These are phyloP conservation scores for Lepidurus packardi DNA, from an alignment of 1,140 invertebrate species.

Conservation along the genomic window DNA sequence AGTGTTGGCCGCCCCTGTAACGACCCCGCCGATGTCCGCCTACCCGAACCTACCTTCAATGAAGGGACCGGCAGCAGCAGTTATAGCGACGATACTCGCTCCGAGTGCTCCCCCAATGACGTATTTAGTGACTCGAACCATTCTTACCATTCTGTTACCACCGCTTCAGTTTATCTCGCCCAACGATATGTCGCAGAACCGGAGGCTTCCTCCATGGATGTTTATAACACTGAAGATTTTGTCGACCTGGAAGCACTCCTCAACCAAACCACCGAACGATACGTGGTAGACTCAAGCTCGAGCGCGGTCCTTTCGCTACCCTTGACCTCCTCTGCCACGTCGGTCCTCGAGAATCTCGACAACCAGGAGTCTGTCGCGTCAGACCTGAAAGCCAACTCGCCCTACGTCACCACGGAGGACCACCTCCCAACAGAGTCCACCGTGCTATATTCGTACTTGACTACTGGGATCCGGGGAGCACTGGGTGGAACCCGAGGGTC, in stretches of 20 bases:
- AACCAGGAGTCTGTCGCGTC: conserved; percentile 26
- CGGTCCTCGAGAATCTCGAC: conserved; percentile 32
- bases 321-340: conserved; percentile 27
- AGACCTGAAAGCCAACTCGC: not conserved
- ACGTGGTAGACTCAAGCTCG: conserved; percentile 39
- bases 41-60: not conserved
- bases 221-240: conserved; percentile 44
- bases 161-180: not conserved
- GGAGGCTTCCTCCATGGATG: conserved; percentile 26
- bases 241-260: conserved; percentile 49
- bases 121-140: conserved; percentile 26
- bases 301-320: conserved; percentile 20
- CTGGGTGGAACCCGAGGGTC: not conserved
- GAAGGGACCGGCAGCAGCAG: not conserved
- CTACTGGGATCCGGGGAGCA: conserved; percentile 25
- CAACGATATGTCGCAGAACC: not conserved
- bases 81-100: not conserved
- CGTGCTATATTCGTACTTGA: conserved; percentile 32
- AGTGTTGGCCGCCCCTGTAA: not conserved
- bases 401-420: not conserved
- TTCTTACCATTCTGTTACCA: not conserved
- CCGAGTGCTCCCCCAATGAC: not conserved
- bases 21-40: not conserved
- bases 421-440: conserved; percentile 16
- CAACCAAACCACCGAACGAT: conserved; percentile 46